Evolutionary conservation across 2,797 vertebrate species (phyloP), one percentile per base, ranked within the genome.

Genomic region (Sebastes vulpes): DNA sequence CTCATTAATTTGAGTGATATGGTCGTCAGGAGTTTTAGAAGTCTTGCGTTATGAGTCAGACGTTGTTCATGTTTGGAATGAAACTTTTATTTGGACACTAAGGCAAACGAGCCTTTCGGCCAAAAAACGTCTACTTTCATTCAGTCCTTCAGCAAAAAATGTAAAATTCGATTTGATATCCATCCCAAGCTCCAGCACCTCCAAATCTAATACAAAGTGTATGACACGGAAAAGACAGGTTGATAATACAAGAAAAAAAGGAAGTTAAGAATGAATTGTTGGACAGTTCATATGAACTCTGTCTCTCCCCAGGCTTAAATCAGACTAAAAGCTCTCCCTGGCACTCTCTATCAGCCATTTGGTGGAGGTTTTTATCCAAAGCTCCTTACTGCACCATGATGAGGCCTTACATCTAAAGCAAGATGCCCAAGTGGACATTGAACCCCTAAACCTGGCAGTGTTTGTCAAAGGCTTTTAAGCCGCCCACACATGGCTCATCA

Each of bases 361-460:
- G 76, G 72, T 75, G 46, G 16, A 75, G 38, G 67, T 60, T 85
- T 84, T 70, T 76, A 83, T 79, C 68, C 65, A 91, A 84, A 86
- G 78, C 78, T 74, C 26, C 80, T 87, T 82, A 83, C 9, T 42
- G 68, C 21, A 67, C 29, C 58, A 50, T 50, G 48, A 52, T 59
- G 42, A 56, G 56, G 48, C 60, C 50, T 72, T 57, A 52, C 29
- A 64, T 38, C 67, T 18, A 38, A 78, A 65, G 38, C 32, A 78
- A 53, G 28, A 46, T 46, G 12, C 4, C 12, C 28, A 23, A 32
- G 25, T 70, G 46, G 48, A 14, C 26, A 25, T 16, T 63, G 23
- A 75, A 75, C 69, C 66, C 31, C 12, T 32, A 31, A 74, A 77
- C 26, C 3, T 53, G 25, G 6, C 20, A 21, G 18, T 10, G 32